These are phyloP conservation scores for Nesidiocoris tenuis DNA, from an alignment of 2,888 invertebrate species.

Conservation along the genomic window DNA sequence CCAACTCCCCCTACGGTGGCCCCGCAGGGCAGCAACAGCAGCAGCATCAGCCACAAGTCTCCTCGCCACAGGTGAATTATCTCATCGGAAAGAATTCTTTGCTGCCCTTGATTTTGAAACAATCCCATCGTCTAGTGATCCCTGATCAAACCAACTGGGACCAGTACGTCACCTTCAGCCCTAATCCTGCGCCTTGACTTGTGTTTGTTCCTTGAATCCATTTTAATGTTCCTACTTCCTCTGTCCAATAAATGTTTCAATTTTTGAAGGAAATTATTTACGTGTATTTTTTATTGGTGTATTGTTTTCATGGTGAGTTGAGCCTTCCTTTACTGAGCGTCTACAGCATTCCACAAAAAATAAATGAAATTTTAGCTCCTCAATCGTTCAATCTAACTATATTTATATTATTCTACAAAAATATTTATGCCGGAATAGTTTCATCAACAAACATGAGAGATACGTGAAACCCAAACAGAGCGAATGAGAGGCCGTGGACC, in stretches of 20 bases:
- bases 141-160: conserved; percentile 9
- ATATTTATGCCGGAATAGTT: no score
- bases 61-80: conserved; percentile 44
- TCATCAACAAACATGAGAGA: no score
- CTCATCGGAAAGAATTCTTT: neutral
- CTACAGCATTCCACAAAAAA: no score
- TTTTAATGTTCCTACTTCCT: neutral
- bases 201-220: no score
- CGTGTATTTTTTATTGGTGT: neutral
- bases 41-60: conserved; percentile 44
- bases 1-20: conserved; percentile 43
- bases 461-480: no score
- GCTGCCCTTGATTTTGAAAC: neutral
- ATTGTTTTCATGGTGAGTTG: neutral
- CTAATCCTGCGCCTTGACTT: no score
- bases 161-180: neutral
- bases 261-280: neutral
- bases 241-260: neutral
- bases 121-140: conserved; percentile 22
- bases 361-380: no score
- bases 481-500: no score
- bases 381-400: no score
- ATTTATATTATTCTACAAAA: no score
- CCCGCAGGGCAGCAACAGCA: conserved; percentile 34
- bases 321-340: no score